Evolutionary conservation across 1,140 invertebrate species (phyloP).

Genomic region (Hylyphantes graminicola): DNA sequence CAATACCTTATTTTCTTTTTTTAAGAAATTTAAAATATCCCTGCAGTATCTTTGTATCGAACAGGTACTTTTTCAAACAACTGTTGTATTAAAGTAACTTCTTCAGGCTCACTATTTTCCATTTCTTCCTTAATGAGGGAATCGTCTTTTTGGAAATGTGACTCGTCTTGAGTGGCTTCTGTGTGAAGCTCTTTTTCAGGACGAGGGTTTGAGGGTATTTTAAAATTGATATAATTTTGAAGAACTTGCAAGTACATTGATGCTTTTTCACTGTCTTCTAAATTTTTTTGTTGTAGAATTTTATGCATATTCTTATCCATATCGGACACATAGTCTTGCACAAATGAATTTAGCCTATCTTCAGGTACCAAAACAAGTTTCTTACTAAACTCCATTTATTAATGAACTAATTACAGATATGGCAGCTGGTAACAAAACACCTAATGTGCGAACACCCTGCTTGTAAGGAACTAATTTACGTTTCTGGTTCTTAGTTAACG

Average conservation of each 20-base stretch:
- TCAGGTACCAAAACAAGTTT: constrained; percentile 12
- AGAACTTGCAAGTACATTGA: constrained; percentile 9
- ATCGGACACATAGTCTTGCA: too few species aligned
- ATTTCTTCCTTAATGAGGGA: not conserved
- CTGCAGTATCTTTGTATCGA: not conserved
- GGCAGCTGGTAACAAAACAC: not conserved
- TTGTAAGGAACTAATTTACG: constrained; percentile 3
- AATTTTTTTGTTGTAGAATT: not conserved
- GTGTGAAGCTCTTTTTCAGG: too few species aligned
- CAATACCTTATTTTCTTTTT: not conserved
- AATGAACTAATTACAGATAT: not conserved
- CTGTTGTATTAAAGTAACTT: not conserved
- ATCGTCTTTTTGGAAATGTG: not conserved
- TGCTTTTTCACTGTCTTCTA: not conserved
- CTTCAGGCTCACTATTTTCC: not conserved
- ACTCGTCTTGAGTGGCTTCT: too few species aligned
- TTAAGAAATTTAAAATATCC: not conserved
- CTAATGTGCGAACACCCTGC: constrained; percentile 4
- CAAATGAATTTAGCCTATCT: not conserved
- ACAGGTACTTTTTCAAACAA: not conserved
- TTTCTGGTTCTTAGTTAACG: not conserved
- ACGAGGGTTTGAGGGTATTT: too few species aligned
- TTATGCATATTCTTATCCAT: not conserved
- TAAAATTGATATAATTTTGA: constrained; percentile 17
- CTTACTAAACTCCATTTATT: constrained; percentile 15